These are phyloP conservation scores for Nothocercus nigrocapillus DNA, from an alignment of 2,113 vertebrate genomes.

Conservation along the genomic window DNA sequence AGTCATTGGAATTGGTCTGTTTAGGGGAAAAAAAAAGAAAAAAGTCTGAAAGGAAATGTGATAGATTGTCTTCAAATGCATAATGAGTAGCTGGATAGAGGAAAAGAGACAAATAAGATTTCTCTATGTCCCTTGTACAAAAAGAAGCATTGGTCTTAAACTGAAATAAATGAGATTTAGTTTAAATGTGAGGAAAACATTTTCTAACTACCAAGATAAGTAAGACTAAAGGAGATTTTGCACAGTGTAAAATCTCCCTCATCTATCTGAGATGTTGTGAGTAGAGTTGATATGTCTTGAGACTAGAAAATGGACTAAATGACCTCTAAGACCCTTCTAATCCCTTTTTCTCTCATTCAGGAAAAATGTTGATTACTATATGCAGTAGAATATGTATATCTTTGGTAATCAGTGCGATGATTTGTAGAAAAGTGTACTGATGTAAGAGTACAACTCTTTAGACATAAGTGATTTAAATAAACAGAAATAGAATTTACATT, in stretches of 20 bases:
- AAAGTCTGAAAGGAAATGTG: neutral
- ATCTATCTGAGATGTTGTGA: neutral
- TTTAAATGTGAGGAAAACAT: neutral
- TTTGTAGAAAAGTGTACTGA: constrained; percentile 11
- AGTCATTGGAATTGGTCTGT: neutral
- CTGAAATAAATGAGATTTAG: neutral
- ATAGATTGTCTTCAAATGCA: neutral
- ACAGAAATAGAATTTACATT: constrained; percentile 44
- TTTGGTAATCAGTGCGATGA: constrained; percentile 39
- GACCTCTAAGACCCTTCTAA: constrained; percentile 14
- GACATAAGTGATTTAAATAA: constrained; percentile 30
- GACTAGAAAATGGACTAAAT: constrained; percentile 1
- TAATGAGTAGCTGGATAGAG: neutral
- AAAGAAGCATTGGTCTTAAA: neutral
- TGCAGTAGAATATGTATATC: neutral
- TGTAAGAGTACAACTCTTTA: constrained; percentile 26
- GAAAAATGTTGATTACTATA: neutral
- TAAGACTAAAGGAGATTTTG: neutral
- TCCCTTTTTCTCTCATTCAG: constrained; percentile 15
- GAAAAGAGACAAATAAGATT: neutral
- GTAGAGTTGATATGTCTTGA: neutral
- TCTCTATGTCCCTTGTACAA: neutral
- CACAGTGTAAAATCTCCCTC: neutral
- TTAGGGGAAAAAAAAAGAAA: neutral
- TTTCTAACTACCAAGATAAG: neutral